Evolutionary conservation across 2,888 invertebrate genomes (phyloP).

Genomic region (Cheilosia vulpina): DNA sequence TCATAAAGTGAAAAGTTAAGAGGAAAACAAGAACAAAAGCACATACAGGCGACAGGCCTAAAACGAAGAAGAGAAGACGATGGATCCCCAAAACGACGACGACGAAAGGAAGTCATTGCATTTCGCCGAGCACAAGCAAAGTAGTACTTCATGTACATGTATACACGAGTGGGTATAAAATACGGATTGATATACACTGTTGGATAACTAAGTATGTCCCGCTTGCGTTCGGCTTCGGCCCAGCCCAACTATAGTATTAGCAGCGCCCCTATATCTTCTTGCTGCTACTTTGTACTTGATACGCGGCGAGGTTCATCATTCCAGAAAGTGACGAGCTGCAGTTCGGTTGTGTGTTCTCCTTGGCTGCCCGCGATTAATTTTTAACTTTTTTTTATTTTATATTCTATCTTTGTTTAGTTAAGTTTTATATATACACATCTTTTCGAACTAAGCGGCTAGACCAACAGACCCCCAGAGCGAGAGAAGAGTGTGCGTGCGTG

Average conservation of each 20-base stretch:
- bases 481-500: constrained; percentile 22
- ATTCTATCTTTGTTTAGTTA: constrained; percentile 9
- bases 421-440: constrained; percentile 17
- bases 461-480: constrained; percentile 63
- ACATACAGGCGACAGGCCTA: constrained; percentile 5
- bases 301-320: constrained; percentile 66
- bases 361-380: constrained; percentile 66
- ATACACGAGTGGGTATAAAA: constrained; percentile 34
- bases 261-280: constrained; percentile 58
- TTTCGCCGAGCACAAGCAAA: constrained; percentile 60
- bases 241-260: constrained; percentile 47
- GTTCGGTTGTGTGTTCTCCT: constrained; percentile 72
- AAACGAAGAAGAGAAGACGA: constrained; percentile 16
- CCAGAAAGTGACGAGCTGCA: constrained; percentile 75
- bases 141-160: constrained; percentile 50
- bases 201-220: constrained; percentile 60
- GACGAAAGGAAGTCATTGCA: constrained; percentile 66
- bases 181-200: constrained; percentile 30
- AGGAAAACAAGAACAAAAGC: constrained; percentile 40
- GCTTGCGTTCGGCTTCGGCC: constrained; percentile 44
- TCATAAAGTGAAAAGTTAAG: constrained; percentile 59
- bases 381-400: constrained; percentile 21
- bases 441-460: constrained; percentile 27
- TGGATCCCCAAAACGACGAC: constrained; percentile 8
- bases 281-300: constrained; percentile 56